Base-by-base conservation (phyloP, 2,888 invertebrate genomes). In the Troilus luridus region DNA sequence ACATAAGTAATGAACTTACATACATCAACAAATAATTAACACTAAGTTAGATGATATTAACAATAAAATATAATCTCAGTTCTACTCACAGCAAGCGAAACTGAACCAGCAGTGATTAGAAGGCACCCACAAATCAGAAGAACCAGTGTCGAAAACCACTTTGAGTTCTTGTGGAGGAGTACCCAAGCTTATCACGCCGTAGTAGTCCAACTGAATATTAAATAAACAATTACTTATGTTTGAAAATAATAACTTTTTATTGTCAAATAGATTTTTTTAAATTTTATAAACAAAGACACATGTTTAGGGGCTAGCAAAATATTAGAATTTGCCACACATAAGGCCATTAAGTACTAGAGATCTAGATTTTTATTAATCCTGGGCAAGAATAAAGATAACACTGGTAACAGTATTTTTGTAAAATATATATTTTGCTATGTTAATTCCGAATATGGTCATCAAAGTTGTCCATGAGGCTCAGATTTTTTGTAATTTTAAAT, bases 61-160 rank as follows among this genome's bases (percentile, higher is more conserved):
- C 12, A 14, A 67, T 67, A 67, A 67, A 62, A 24, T 24, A 64
- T 64, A 24, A n/a, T 9, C 12, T 67, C 24, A 0, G 7, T 27
- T 67, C 0, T 56, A 96, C 97, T 96, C 94, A 97, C 98, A 95
- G 94, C 98, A 99, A 17, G 99, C 99, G 93, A 99, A 97, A 94
- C 99, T 99, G 91, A 98, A 97, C 94, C 96, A 95, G 94, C 99
- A 99, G 94, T 99, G 97, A 95, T 98, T 98, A 21, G 99, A 99
- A 8, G 99, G 99, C 92, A 99, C 97, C 99, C 99, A 99, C 91
- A 99, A 95, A 95, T 99, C 99, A 85, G 99, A 98, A 8, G 99
- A 99, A 92, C 99, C 99, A 0, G 99, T 99, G 95, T 99, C 99
- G 95, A 99, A 99, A 92, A 99, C 97, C 92, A 99, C 99, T 93